Conservation (phyloP, 2,888 invertebrate genomes). For the Diaphora mendica region DNA sequence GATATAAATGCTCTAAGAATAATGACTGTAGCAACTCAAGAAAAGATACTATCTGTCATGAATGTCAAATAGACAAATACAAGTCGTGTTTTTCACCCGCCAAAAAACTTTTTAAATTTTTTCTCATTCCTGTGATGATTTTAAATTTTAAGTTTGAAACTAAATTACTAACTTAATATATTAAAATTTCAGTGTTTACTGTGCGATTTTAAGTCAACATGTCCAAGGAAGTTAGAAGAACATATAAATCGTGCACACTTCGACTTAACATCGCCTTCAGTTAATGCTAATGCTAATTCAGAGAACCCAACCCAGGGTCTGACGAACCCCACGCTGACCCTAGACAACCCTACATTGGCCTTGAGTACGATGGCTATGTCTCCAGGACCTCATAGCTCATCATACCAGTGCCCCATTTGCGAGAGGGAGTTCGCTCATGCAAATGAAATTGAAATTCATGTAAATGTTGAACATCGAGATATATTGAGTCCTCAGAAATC, state of each 20-base stretch:
- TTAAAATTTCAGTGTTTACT: conserved; percentile 88
- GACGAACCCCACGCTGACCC: conserved; percentile 69
- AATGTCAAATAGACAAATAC: conserved; percentile 15
- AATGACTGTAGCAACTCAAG: not conserved
- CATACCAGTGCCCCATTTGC: conserved; percentile 93
- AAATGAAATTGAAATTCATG: conserved; percentile 93
- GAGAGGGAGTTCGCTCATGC: conserved; percentile 90
- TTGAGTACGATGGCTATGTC: conserved; percentile 80
- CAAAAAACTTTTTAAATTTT: conserved; percentile 7
- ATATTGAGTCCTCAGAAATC: conserved; percentile 89
- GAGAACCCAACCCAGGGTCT: conserved; percentile 70
- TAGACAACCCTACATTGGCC: conserved; percentile 68
- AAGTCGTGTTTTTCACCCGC: conserved; percentile 8
- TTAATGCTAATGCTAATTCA: conserved; percentile 77
- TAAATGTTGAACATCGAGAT: conserved; percentile 94
- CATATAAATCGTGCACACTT: conserved; percentile 95
- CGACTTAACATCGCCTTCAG: conserved; percentile 91
- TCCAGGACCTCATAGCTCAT: conserved; percentile 78
- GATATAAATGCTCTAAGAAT: too few relatives aligned
- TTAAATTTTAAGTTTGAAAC: not conserved
- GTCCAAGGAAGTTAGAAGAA: conserved; percentile 91
- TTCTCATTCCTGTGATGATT: not conserved
- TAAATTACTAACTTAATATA: not conserved
- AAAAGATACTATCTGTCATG: not conserved
- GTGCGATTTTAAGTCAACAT: conserved; percentile 91